Evolutionary conservation across 2,888 invertebrate species (phyloP).

Genomic region (Heliconius ismenius): DNA sequence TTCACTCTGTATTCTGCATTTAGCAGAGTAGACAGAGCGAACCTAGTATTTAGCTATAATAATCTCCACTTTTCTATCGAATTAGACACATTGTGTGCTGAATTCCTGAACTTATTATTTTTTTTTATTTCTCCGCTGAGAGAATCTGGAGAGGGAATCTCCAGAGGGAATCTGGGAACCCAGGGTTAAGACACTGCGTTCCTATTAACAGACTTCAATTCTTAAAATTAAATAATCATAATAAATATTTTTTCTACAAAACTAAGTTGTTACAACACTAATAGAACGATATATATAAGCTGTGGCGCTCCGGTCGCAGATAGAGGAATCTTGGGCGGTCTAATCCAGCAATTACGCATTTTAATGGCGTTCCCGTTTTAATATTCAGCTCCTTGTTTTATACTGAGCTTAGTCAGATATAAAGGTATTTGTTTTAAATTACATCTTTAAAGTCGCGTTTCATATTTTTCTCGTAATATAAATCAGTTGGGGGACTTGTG

Average conservation of each 20-base stretch:
- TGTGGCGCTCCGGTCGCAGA: conserved; percentile 50
- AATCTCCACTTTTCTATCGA: no score
- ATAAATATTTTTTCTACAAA: neutral
- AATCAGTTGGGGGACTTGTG: neutral
- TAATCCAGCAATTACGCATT: conserved; percentile 82
- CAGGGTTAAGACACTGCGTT: no score
- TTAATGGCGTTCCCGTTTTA: conserved; percentile 80
- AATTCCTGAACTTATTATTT: neutral
- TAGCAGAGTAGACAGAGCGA: no score
- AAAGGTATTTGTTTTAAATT: conserved; percentile 47
- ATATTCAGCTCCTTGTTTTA: conserved; percentile 80
- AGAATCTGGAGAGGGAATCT: no score
- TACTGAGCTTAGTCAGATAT: conserved; percentile 59
- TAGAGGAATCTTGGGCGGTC: conserved; percentile 78
- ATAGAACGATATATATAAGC: conserved; percentile 37
- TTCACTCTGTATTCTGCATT: no score
- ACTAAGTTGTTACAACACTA: conserved; percentile 18
- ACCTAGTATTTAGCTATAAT: no score
- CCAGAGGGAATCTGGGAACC: no score
- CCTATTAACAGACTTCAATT: no score
- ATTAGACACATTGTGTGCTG: neutral
- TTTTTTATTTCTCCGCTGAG: no score
- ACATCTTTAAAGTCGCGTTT: conserved; percentile 40
- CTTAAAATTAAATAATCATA: neutral
- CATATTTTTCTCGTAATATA: conserved; percentile 35